A percentile compares a stretch with the other conserved stretches of the same genome.
Evolutionary conservation across 2,797 vertebrate species (phyloP).

Genomic region (Sebastes iracundus): DNA sequence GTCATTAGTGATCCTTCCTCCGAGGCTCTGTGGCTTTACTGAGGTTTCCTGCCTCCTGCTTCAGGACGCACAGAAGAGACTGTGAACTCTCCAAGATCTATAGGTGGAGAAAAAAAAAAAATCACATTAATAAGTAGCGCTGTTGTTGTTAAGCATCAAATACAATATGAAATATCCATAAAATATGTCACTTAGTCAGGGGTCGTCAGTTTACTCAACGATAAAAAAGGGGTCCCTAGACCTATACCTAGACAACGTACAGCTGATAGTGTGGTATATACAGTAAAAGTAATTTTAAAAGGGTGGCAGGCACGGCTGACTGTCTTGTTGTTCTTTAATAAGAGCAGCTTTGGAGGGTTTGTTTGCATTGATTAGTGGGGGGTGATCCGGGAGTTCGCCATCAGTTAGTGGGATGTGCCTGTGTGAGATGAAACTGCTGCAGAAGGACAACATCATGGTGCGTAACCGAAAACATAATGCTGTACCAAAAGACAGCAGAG

Average conservation of each 20-base stretch:
- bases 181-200: too few species aligned
- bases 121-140: background rate
- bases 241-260: too few species aligned
- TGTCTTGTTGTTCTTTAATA: conserved; percentile 69
- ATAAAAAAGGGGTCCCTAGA: too few species aligned
- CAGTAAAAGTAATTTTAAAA: conserved; percentile 2
- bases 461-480: background rate
- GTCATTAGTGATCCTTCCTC: conserved; percentile 53
- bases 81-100: conserved; percentile 96
- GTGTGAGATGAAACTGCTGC: background rate
- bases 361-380: conserved; percentile 48
- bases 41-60: conserved; percentile 88
- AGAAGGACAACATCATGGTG: background rate
- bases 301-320: background rate
- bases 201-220: too few species aligned
- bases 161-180: too few species aligned
- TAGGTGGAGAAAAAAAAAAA: background rate
- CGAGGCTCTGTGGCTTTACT: conserved; percentile 82
- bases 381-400: conserved; percentile 37
- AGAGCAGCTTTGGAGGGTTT: conserved; percentile 42
- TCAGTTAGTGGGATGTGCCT: conserved; percentile 4
- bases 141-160: too few species aligned
- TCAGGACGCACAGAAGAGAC: conserved; percentile 89
- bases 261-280: background rate
- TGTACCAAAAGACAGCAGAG: background rate